A percentile compares a stretch with the other conserved stretches of the same genome.
Conservation (phyloP, 2,888 invertebrate genomes). For the Sarcophaga variegata region DNA sequence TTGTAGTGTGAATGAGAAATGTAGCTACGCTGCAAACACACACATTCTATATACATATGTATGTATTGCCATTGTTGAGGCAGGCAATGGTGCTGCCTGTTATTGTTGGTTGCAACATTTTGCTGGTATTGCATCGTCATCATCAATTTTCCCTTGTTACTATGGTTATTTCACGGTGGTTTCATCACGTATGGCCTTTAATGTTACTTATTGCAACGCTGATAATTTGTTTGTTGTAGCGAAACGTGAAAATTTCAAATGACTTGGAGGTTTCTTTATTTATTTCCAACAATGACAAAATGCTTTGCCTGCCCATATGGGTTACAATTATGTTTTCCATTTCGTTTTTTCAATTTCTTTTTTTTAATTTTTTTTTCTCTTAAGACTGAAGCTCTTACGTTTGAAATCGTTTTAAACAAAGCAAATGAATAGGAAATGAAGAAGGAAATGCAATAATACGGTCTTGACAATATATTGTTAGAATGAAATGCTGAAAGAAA, state of each 20-base stretch:
- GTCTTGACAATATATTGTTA: no score
- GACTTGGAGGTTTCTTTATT: conserved; percentile 70
- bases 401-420: no score
- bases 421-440: no score
- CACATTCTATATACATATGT: no score
- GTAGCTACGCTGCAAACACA: neutral
- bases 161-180: conserved; percentile 66
- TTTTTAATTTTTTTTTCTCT: no score
- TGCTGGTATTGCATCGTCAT: conserved; percentile 52
- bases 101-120: conserved; percentile 38
- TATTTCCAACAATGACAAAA: conserved; percentile 55
- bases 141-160: conserved; percentile 63
- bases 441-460: no score
- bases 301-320: conserved; percentile 33
- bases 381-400: no score
- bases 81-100: conserved; percentile 21
- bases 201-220: conserved; percentile 63
- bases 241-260: conserved; percentile 70
- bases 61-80: conserved; percentile 12
- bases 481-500: no score
- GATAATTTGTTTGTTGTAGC: conserved; percentile 71
- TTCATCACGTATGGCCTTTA: conserved; percentile 64
- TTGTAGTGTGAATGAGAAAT: neutral
- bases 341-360: no score
- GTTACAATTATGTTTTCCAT: conserved; percentile 23